Base-by-base conservation (phyloP, 2,888 invertebrate genomes). In the Drosophila antonietae region DNA sequence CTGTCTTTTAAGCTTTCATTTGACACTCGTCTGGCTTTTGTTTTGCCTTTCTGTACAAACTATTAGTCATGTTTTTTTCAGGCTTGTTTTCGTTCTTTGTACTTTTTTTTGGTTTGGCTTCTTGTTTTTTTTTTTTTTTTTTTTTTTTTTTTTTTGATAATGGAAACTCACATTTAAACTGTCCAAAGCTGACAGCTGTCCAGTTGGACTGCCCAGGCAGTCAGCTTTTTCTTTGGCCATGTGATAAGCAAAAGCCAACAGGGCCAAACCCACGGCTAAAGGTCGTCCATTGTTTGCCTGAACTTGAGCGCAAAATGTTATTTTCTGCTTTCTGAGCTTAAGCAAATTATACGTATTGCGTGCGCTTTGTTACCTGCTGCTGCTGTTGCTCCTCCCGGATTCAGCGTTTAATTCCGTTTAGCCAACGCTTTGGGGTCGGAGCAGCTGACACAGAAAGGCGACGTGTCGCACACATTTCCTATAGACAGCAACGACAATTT, bases 311-410 rank as follows among this genome's bases (percentile, higher is more conserved):
- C 63, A 82, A 84, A 87, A 84, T 76, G 86, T 88, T 86, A 88
- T 88, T 87, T 87, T 87, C 86, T 81, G 88, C 84, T 84, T 65
- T 70, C 81, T 78, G 82, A 73, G 82, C 79, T 87, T 88, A 85
- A 82, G 81, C 82, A 85, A 87, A 88, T 88, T 86, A 88, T 81
- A 80, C 83, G 68, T 83, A 75, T 60, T 68, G 63, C 63, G 37
- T 51, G 41, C 44, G 56, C 64, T 55, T 72, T 73, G 74, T 68
- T 78, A 73, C 60, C 68, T 63, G 53, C 77, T 46, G 49, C 35
- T 41, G 39, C 67, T 62, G 52, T 65, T 41, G 53, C 23, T 51
- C 23, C 62, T 51, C 31, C 23, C 28, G 51, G 15, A 35, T 41
- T 31, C 43, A 35, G 61, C 43, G 58, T 41, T 70, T 58, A 46